phyloP scores from a whole-genome alignment of 2,888 invertebrate species.

The Alcis repandata region DNA sequence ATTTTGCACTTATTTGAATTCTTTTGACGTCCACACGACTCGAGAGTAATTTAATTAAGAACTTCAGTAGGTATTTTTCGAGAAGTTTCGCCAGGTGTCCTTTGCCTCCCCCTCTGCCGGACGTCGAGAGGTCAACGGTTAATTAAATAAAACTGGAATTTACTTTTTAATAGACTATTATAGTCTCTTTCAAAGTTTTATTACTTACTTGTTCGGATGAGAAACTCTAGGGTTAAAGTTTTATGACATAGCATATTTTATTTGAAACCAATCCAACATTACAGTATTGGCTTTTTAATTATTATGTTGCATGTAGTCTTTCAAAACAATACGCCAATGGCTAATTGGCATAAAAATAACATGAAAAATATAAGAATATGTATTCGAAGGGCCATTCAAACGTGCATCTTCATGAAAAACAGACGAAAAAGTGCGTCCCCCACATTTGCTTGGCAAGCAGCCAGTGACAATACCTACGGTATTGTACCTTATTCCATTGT shows the following conservation, averaged over 20 bases:
- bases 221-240: not conserved
- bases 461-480: slow-evolving; percentile 46
- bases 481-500: slow-evolving; percentile 31
- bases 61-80: slow-evolving; percentile 61
- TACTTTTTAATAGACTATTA: slow-evolving; percentile 11
- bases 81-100: slow-evolving; percentile 46
- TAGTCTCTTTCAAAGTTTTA: not conserved
- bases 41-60: slow-evolving; percentile 67
- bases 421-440: slow-evolving; percentile 69
- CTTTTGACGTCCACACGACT: slow-evolving; percentile 51
- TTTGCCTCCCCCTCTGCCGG: slow-evolving; percentile 8
- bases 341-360: slow-evolving; percentile 33
- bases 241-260: not conserved
- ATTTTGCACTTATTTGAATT: slow-evolving; percentile 49
- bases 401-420: slow-evolving; percentile 66
- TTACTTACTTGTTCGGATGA: not conserved
- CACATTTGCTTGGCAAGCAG: slow-evolving; percentile 68
- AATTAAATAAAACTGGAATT: slow-evolving; percentile 27
- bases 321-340: slow-evolving; percentile 11
- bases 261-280: too few species aligned
- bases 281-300: too few species aligned
- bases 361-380: slow-evolving; percentile 42
- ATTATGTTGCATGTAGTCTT: too few species aligned
- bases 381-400: slow-evolving; percentile 58
- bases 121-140: slow-evolving; percentile 18